These are phyloP conservation scores for Sesia bembeciformis DNA, from an alignment of 2,888 invertebrate genomes.

Conservation along the genomic window DNA sequence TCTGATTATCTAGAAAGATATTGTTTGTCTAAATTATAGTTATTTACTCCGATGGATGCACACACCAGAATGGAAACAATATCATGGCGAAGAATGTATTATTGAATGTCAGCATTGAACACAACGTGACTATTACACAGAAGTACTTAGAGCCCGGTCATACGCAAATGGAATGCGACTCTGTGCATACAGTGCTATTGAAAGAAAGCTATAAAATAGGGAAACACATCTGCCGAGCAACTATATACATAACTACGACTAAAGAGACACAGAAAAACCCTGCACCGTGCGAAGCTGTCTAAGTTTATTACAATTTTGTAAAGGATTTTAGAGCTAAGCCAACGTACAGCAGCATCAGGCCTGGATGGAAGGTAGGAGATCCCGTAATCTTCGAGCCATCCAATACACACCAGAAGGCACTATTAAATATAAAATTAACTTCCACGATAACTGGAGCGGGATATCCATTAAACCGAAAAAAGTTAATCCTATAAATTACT, in stretches of 20 bases:
- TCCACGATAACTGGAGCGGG: no score
- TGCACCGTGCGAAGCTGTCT: slow-evolving; percentile 3
- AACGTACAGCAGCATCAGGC: slow-evolving; percentile 1
- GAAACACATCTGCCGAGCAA: slow-evolving; percentile 16
- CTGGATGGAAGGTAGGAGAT: slow-evolving; percentile 2
- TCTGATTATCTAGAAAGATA: slow-evolving; percentile 11
- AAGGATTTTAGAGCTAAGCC: background rate
- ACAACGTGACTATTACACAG: slow-evolving; percentile 16
- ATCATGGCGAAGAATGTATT: slow-evolving; percentile 10
- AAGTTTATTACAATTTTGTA: background rate
- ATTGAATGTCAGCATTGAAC: slow-evolving; percentile 8
- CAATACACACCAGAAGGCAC: no score
- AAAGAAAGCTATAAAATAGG: slow-evolving; percentile 6
- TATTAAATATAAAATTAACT: no score
- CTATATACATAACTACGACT: slow-evolving; percentile 18
- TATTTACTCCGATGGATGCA: slow-evolving; percentile 16
- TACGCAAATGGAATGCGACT: slow-evolving; percentile 33
- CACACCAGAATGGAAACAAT: slow-evolving; percentile 13
- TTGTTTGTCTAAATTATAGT: slow-evolving; percentile 7
- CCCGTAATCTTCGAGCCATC: no score
- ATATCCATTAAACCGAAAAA: no score
- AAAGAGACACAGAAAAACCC: slow-evolving; percentile 3
- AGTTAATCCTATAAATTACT: no score
- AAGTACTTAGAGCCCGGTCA: slow-evolving; percentile 27
- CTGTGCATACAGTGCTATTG: slow-evolving; percentile 8